Percentiles rank a stretch among this genome's conserved stretches.
Evolutionary conservation across 2,113 vertebrate species (phyloP).

Genomic region (Peromyscus maniculatus): DNA sequence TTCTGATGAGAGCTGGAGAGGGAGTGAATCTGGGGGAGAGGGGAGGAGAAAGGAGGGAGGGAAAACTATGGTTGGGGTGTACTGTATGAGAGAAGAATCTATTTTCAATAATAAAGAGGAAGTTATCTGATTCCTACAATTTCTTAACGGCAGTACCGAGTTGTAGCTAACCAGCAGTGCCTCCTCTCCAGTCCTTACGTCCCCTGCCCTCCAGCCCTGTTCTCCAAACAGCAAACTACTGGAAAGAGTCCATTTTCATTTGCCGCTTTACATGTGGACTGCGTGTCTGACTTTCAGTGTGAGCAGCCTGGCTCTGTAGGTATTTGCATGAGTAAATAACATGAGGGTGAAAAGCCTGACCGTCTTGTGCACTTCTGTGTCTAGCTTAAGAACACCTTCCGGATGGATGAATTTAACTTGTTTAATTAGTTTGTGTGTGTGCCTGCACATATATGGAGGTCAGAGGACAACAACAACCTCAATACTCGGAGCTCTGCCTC

Average conservation of each 20-base stretch:
- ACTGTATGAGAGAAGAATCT: background rate
- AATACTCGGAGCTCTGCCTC: background rate
- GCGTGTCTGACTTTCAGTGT: slow-evolving; percentile 3
- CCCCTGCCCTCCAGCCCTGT: background rate
- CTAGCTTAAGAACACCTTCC: slow-evolving; percentile 43
- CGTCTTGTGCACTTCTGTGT: background rate
- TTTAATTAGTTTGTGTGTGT: background rate
- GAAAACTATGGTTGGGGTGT: background rate
- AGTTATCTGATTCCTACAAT: background rate
- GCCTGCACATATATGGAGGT: background rate
- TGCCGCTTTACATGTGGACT: background rate
- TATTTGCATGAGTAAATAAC: slow-evolving; percentile 22
- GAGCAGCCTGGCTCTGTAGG: background rate
- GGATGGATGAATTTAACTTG: background rate
- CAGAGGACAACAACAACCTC: background rate
- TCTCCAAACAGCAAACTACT: background rate
- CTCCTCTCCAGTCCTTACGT: background rate
- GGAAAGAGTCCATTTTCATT: background rate
- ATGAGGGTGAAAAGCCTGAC: background rate
- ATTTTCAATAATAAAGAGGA: background rate
- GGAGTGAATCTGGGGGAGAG: background rate
- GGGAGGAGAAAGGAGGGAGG: background rate
- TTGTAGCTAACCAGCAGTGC: background rate
- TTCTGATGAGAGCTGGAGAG: background rate
- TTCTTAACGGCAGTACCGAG: background rate